Evolutionary conservation across 2,797 vertebrate genomes (phyloP).

Genomic region (Anas capensis): DNA sequence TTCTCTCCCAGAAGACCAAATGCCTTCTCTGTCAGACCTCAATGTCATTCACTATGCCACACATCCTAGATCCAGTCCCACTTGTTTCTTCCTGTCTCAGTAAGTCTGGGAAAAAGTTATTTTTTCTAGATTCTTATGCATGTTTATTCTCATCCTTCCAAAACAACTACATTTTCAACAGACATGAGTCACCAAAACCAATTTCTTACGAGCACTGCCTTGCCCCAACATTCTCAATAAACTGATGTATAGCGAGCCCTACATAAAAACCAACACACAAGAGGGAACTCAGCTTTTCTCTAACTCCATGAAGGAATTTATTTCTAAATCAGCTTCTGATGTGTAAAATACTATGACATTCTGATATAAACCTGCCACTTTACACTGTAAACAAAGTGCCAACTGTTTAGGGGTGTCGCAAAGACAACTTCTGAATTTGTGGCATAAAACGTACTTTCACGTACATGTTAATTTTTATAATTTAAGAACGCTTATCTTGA

Average conservation of each 20-base stretch:
- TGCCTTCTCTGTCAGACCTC: not conserved
- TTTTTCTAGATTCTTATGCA: not conserved
- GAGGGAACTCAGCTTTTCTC: not conserved
- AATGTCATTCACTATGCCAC: not conserved
- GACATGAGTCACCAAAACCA: not conserved
- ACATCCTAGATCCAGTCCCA: not conserved
- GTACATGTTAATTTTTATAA: not conserved
- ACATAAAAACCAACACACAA: not conserved
- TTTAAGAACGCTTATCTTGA: not conserved
- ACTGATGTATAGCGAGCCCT: not conserved
- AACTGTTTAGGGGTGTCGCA: not conserved
- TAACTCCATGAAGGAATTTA: not conserved
- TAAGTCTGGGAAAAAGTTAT: not conserved
- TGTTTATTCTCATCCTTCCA: not conserved
- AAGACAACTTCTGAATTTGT: not conserved
- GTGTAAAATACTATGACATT: not conserved
- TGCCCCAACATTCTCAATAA: not conserved
- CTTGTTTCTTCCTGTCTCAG: not conserved
- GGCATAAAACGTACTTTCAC: not conserved
- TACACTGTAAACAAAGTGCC: accelerated
- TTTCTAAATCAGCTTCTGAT: not conserved
- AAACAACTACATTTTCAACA: not conserved
- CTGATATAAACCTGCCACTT: not conserved
- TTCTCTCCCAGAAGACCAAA: not conserved
- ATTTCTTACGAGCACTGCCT: not conserved